Evolutionary conservation across 2,888 invertebrate species (phyloP), one percentile per base, ranked within the genome.

Genomic region (Papilio elwesi): DNA sequence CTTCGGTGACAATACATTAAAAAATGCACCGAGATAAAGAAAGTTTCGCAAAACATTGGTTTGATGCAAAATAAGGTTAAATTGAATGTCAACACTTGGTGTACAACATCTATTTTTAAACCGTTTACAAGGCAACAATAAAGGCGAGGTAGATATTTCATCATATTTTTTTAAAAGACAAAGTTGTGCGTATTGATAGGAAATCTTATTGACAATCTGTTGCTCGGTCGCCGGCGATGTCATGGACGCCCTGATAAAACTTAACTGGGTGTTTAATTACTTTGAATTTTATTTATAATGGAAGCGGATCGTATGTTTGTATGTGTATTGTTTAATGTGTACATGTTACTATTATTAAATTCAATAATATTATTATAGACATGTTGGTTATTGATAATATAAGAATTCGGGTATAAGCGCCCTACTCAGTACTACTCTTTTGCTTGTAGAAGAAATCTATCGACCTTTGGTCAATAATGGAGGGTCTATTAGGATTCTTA

Each of bases 161-260:
- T 81, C 82, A 81, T 80, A 74, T 76, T 77, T 76, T 80, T 81
- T 82, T 82, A 78, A 77, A 77, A 76, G 59, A 75, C 68, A 74
- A 74, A 79, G 76, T 80, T 79, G 81, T 84, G 85, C 57, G 11
- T 59, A 84, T 84, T 85, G 84, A 81, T 79, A 51, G 51, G 70
- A 82, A 87, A 91, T 91, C 88, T 85, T 87, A 88, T 89, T 90
- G 86, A 91, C 90, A 89, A 91, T 91, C 88, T 86, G 85, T 85
- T 83, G 84, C 82, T 86, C 85, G 83, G 83, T 83, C 82, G 76
- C 83, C 81, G 89, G 86, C 91, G 88, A 92, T 87, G 92, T 92
- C 92, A 92, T 84, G 92, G 92, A 80, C 90, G 79, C 69, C 26
- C 76, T 80, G 92, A 92, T 92, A 92, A 91, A 82, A 80, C 79